Base-by-base conservation (phyloP, 2,797 vertebrate genomes). In the Brachyalestes nurse region DNA sequence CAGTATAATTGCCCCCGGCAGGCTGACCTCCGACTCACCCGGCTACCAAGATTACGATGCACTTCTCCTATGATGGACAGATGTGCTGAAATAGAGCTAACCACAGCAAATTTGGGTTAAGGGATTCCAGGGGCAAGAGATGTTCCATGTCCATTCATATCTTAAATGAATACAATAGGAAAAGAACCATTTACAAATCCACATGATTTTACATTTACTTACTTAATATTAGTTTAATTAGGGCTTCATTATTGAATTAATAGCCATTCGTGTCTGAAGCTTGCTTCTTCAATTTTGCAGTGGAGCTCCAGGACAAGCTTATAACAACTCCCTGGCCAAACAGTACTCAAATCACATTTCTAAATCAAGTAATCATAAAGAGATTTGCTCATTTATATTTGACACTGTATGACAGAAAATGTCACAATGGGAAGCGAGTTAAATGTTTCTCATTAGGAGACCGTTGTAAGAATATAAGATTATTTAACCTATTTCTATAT, bases 61-160 rank as follows among this genome's bases (percentile, higher is more conserved):
- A 53, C 67, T 70, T 23, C 69, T 23, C 77, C 61, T 71, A 10
- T 66, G n/a, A 64, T 21, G 4, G 34, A 79, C 58, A 72, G 34
- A 28, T 17, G 6, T 6, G 17, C 19, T 4, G 16, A 17, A 34
- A 69, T 8, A 12, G 70, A 47, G 34, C 61, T 53, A 57, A 74
- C 53, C 7, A 9, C 53, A 75, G 42, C 25, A 10, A 38, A 55
- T 5, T 17, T 34, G 34, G 34, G 45, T 70, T 70, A 47, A 49
- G 12, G n/a, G 45, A 40, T 1, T 69, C 40, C 40, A 69, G 40
- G n/a, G n/a, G 4, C n/a, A 42, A 16, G 66, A 69, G 16, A 7
- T 49, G 19, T 49, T 69, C 21, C 66, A 9, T 7, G 16, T 70
- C 45, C 45, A 70, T 3, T 21, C n/a, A 0, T 34, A 34, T 64